Evolutionary conservation across 1,140 invertebrate genomes (phyloP).

Genomic region (Leptopilina clavipes): DNA sequence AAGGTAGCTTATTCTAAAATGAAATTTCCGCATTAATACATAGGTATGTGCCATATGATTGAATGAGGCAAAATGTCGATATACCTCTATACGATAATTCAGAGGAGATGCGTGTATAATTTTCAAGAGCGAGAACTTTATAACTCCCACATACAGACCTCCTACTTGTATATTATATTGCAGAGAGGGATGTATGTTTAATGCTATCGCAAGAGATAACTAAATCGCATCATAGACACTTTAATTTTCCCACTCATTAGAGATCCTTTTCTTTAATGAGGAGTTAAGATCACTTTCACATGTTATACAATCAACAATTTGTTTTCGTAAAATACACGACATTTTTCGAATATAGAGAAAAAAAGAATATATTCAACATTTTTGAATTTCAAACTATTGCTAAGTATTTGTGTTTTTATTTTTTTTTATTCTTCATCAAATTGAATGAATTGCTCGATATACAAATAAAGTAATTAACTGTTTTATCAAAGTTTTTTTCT

Average conservation of each 20-base stretch:
- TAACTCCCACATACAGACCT: background rate
- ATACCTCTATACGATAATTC: background rate
- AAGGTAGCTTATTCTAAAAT: background rate
- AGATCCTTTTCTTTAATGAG: background rate
- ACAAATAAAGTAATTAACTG: background rate
- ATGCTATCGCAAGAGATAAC: constrained; percentile 24
- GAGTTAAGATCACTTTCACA: background rate
- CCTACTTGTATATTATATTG: background rate
- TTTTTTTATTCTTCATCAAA: background rate
- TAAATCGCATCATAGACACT: constrained; percentile 16
- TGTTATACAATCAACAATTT: background rate
- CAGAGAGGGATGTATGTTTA: background rate
- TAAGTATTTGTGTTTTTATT: background rate
- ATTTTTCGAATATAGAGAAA: too few relatives aligned
- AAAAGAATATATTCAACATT: too few relatives aligned
- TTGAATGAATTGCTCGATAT: background rate
- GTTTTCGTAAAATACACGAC: too few relatives aligned
- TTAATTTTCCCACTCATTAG: constrained; percentile 16
- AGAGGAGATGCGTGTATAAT: background rate
- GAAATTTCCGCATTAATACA: constrained; percentile 3
- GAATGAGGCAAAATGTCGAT: constrained; percentile 20
- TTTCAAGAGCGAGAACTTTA: constrained; percentile 25
- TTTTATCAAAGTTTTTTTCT: background rate
- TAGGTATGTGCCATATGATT: background rate
- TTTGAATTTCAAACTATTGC: too few relatives aligned